Base-by-base conservation (phyloP, 2,888 invertebrate genomes). In the Euzophera pinguis region DNA sequence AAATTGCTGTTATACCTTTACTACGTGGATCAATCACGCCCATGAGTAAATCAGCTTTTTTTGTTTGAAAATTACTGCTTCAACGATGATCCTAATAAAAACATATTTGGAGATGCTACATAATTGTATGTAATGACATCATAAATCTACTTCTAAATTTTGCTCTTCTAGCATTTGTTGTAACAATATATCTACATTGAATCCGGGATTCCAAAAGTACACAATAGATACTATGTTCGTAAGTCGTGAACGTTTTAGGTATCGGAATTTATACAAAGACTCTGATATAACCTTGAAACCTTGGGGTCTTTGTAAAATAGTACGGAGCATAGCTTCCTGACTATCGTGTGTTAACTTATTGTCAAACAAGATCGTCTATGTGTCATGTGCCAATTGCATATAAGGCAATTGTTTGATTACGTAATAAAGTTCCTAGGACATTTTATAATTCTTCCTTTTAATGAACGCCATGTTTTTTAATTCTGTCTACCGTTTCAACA, bases 341-440 rank as follows among this genome's bases (percentile, higher is more conserved):
- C 71, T 75, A 75, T 79, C 72, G 64, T 76, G 64, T 76, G 84
- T 75, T 84, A 83, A 83, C 63, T 75, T 66, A 67, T 71, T 66
- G 75, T 76, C 79, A 84, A 82, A 82, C 63, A 63, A 67, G 63
- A 62, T 69, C 72, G 72, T 73, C 72, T 63, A 66, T 67, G 62
- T 68, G 63, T 65, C 57, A 58, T 63, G 67, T 75, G 77, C 74
- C 71, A 80, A 82, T 78, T 75, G 70, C 69, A 70, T 73, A 67
- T 74, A 74, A 84, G 83, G 80, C 78, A 72, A 56, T 59, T 62
- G 57, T 62, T 60, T 50, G 58, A 61, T 64, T 55, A 42, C 4
- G 9, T 47, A n/a, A 32, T 22, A 34, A 41, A 34, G 14, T 35
- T 22, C 22, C 22, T 22, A 22, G 22, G 22, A n/a, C n/a, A n/a